Percentiles rank a stretch among this genome's conserved stretches.
phyloP scores from a whole-genome alignment of 2,888 invertebrate species.

The Troides helena region DNA sequence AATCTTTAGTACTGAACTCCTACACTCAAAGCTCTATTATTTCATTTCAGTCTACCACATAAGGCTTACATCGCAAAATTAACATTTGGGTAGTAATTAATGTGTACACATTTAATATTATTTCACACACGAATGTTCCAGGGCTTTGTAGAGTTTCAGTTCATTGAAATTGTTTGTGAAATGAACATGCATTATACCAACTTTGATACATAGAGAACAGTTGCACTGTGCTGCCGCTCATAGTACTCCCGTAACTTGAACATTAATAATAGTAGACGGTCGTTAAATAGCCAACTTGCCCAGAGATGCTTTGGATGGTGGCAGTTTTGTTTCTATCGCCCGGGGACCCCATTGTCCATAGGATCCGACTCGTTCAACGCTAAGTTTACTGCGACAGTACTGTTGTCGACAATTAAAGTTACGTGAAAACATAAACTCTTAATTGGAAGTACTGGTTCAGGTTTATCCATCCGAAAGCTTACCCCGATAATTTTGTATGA shows the following conservation, averaged over 20 bases:
- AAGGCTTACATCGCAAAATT: no score
- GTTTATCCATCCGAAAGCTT: not conserved
- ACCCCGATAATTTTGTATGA: not conserved
- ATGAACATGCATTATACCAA: not conserved
- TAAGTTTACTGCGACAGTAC: constrained; percentile 1
- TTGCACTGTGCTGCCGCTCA: not conserved
- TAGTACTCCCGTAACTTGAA: not conserved
- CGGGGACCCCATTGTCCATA: constrained; percentile 4
- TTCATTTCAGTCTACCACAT: no score
- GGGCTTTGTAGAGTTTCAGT: not conserved
- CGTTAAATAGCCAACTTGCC: constrained; percentile 3
- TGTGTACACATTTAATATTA: not conserved
- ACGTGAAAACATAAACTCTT: constrained; percentile 9
- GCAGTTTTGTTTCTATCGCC: not conserved
- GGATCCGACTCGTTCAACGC: not conserved
- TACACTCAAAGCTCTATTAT: no score
- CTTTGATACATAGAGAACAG: not conserved
- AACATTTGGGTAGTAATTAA: not conserved
- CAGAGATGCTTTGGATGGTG: not conserved
- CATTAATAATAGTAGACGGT: constrained; percentile 1
- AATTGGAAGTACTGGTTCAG: not conserved
- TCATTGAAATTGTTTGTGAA: not conserved
- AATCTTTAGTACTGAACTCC: no score
- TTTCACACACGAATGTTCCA: not conserved
- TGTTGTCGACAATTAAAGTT: not conserved